Evolutionary conservation across 1,140 invertebrate genomes (phyloP), one percentile per base, ranked within the genome.

Genomic region (Agrypnia vestita): DNA sequence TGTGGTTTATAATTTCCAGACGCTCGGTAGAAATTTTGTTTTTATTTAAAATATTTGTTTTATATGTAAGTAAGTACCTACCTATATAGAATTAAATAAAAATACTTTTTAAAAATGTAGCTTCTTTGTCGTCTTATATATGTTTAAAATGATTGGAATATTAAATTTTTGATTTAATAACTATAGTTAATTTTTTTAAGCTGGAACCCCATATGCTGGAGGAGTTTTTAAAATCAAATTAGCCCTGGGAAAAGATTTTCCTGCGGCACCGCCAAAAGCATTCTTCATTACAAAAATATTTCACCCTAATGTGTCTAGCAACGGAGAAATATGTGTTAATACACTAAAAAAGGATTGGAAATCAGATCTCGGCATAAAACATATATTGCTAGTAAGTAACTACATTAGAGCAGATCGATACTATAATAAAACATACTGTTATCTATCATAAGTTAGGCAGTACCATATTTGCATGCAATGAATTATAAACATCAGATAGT

Each of bases 291-390:
- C 97, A 71, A 97, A 97, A 92, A 98, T 99, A 84, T 99, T 99
- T 91, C 97, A 99, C 90, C 97, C 97, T 44, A 99, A 99, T 92
- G 97, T 99, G 84, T 95, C 97, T 11, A 92, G 92, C 84, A 96
- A 95, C 90, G 97, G 97, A 51, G 97, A 98, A 90, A 98, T 99
- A 86, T 99, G 97, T 90, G 98, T 99, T 0, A 98, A 99, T 89
- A 98, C 97, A 73, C 91, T 99, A 72, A 98, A 98, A 89, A 98
- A 96, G 90, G 96, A 99, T 90, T 99, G 97, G 97, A 97, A 97
- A 88, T 93, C 97, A 79, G 96, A 98, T 91, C 92, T 98, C 85
- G 97, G 97, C 87, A 96, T 99, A 76, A 97, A 97, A 92, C 97
- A 99, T 89, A 96, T 98, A 89, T 91, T 99, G 86, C 88, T 98